Evolutionary conservation across 2,797 vertebrate genomes (phyloP).

Genomic region (Spatula versicolor): DNA sequence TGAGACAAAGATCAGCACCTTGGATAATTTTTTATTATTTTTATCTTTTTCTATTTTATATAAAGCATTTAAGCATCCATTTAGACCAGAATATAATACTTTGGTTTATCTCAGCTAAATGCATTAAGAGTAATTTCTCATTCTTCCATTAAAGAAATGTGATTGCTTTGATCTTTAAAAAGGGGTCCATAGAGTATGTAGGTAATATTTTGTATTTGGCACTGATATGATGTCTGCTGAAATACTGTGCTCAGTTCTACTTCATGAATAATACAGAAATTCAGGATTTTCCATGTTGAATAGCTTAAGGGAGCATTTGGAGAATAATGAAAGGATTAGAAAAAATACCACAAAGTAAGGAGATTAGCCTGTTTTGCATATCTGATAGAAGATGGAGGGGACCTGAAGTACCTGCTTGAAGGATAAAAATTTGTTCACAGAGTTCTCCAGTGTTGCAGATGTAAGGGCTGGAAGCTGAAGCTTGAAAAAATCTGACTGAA

Average conservation of each 20-base stretch:
- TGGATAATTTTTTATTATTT: neutral
- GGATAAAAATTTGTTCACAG: neutral
- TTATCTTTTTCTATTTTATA: neutral
- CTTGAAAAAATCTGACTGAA: neutral
- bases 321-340: constrained; percentile 21
- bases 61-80: neutral
- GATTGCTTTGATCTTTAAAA: constrained; percentile 54
- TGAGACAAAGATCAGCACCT: neutral
- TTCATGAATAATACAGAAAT: constrained; percentile 42
- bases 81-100: constrained; percentile 15
- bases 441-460: neutral
- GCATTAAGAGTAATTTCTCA: constrained; percentile 7
- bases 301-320: neutral
- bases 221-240: neutral
- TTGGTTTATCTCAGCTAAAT: neutral
- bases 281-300: constrained; percentile 20
- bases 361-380: constrained; percentile 1
- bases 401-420: neutral
- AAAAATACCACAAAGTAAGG: neutral
- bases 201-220: constrained; percentile 41
- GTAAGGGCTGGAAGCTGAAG: neutral
- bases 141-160: constrained; percentile 35
- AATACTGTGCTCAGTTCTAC: constrained; percentile 2
- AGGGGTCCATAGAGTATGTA: neutral
- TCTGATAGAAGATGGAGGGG: neutral